Base-by-base conservation (phyloP, 2,797 vertebrate species). In the Sebastes nivosus region DNA sequence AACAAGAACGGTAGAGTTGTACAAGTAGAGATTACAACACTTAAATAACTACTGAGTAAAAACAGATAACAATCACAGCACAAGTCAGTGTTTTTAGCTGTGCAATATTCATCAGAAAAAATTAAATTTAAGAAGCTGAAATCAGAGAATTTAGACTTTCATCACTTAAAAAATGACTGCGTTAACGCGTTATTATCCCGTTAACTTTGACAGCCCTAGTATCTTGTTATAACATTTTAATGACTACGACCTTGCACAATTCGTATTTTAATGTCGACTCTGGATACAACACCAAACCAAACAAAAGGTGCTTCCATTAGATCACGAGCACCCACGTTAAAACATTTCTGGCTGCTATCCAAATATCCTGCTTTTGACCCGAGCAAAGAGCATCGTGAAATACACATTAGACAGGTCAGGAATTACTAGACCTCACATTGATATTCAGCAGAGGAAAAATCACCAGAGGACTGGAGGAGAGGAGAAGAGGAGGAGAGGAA, bases 381-480 rank as follows among this genome's bases (percentile, higher is more conserved):
- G 10, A 8, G 11, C 22, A 2, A 18, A 27, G 24, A 65, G 38
- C 3, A 36, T 38, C n/a, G n/a, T 54, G 18, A 67, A 59, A 69
- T 6, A 24, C 68, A 69, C 59, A 63, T 79, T 24, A 72, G 61
- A 50, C 20, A 34, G 30, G 50, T 78, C 16, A 63, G 50, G 59
- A 34, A 68, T 77, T 9, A 61, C 10, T 2, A 58, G 30, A 60
- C 8, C 20, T 66, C 58, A 24, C 63, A 65, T 79, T 77, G 20
- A 71, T 71, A 52, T 79, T 68, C 60, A 75, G 29, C 24, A 24
- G 50, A 70, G 54, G 34, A 66, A 29, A 66, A 66, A 52, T 52
- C 55, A 74, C 2, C 58, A 42, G 80, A 75, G 54, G 46, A 74
- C 2, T 34, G 36, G 27, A 66, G 61, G 29, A 14, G 42, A 67